These are phyloP conservation scores for Motacilla alba DNA, from an alignment of 2,113 vertebrate species.

Conservation along the genomic window DNA sequence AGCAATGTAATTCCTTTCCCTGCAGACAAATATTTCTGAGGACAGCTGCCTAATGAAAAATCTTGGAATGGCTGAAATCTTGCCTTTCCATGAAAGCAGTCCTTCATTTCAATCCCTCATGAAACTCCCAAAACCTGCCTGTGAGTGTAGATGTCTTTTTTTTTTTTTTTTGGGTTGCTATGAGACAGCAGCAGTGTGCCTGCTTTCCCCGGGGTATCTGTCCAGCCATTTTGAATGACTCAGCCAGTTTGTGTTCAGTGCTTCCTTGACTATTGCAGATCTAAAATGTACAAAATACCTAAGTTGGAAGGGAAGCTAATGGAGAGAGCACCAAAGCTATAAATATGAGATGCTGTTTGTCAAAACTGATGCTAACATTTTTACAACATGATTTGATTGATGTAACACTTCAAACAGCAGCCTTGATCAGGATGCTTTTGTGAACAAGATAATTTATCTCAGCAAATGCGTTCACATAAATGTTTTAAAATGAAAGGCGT, in stretches of 20 bases:
- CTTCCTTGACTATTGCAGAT: background rate
- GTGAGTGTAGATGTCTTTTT: background rate
- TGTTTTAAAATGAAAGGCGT: slow-evolving; percentile 68
- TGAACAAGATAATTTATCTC: slow-evolving; percentile 66
- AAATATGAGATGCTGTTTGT: slow-evolving; percentile 48
- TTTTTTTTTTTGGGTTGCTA: background rate
- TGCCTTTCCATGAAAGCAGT: background rate
- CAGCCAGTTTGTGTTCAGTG: background rate
- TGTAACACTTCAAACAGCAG: slow-evolving; percentile 38
- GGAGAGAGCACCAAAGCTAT: slow-evolving; percentile 1
- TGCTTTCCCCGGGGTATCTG: fast-evolving
- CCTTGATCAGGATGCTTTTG: slow-evolving; percentile 53
- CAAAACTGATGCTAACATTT: slow-evolving; percentile 53
- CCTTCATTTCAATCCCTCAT: background rate
- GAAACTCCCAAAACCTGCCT: background rate
- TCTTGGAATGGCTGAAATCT: background rate
- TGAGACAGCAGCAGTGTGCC: background rate
- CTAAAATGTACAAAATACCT: background rate
- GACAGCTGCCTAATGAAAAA: background rate
- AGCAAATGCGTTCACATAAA: slow-evolving; percentile 43
- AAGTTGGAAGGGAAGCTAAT: background rate
- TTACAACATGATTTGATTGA: slow-evolving; percentile 58
- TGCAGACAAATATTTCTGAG: background rate
- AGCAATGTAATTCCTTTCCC: background rate
- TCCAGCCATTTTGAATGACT: background rate